Evolutionary conservation across 2,113 vertebrate genomes (phyloP).

Genomic region (Pseudorasbora parva): DNA sequence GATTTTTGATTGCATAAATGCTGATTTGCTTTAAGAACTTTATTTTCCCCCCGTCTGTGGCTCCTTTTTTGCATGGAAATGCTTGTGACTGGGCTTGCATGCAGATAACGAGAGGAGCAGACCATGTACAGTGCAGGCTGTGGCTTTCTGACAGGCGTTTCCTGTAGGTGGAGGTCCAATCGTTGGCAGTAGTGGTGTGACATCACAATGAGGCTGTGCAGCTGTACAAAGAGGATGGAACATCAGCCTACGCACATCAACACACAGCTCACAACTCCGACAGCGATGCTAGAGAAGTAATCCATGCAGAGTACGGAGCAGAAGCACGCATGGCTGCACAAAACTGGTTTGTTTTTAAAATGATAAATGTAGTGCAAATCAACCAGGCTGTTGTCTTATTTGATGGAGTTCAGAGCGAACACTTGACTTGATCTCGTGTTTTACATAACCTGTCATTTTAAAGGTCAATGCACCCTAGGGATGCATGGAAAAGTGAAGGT

Average conservation of each 20-base stretch:
- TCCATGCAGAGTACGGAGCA: not conserved
- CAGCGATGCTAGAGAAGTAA: not conserved
- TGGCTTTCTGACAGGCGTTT: conserved; percentile 19
- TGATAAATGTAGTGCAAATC: not conserved
- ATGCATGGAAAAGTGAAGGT: not conserved
- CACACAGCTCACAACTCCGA: not conserved
- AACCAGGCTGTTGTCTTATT: not conserved
- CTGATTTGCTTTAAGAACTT: not conserved
- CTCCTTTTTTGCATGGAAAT: not conserved
- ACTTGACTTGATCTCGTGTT: not conserved
- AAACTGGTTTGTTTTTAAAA: not conserved
- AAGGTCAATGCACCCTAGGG: not conserved
- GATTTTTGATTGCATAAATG: not conserved
- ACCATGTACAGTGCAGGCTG: conserved; percentile 3
- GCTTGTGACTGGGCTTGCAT: not conserved
- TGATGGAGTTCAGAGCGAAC: not conserved
- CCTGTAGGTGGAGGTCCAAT: conserved; percentile 39
- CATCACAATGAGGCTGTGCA: conserved; percentile 15
- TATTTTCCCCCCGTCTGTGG: not conserved
- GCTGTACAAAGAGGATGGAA: conserved; percentile 14
- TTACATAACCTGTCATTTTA: not conserved
- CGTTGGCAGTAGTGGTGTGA: conserved; percentile 20
- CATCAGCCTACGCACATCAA: conserved; percentile 17
- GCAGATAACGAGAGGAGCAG: conserved; percentile 26
- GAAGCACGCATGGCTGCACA: not conserved